Conservation (phyloP, 1,140 invertebrate genomes). For the Solen grandis region DNA sequence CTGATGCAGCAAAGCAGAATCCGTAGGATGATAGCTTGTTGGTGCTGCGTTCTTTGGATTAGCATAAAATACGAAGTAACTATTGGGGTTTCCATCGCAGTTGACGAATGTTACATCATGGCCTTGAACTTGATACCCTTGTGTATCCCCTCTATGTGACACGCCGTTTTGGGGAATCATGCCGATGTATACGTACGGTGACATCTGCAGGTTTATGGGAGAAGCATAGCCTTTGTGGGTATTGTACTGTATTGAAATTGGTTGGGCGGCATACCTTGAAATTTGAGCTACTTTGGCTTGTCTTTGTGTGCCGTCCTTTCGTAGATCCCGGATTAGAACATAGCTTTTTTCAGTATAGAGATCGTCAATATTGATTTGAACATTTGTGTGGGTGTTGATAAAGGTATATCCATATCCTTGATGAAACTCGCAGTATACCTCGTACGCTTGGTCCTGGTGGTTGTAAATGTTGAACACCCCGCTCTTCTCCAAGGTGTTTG, state of each 20-base stretch:
- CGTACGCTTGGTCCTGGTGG: conserved; percentile 24
- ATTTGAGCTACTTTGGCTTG: conserved; percentile 33
- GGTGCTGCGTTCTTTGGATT: conserved; percentile 12
- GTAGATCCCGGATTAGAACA: conserved; percentile 30
- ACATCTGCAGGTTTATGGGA: conserved; percentile 18
- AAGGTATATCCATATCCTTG: conserved; percentile 45
- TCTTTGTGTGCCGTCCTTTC: conserved; percentile 42
- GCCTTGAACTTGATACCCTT: conserved; percentile 40
- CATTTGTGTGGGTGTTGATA: neutral
- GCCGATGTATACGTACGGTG: conserved; percentile 33
- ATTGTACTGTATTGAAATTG: conserved; percentile 43
- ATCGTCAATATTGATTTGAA: conserved; percentile 19
- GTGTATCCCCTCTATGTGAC: neutral
- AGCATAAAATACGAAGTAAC: conserved; percentile 40
- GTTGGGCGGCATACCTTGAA: neutral
- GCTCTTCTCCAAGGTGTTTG: conserved; percentile 19
- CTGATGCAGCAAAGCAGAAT: conserved; percentile 27
- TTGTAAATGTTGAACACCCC: conserved; percentile 38
- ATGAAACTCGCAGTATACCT: conserved; percentile 49
- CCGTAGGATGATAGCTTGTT: conserved; percentile 12
- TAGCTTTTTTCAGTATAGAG: conserved; percentile 3
- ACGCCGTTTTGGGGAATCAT: neutral
- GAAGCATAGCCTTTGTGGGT: conserved; percentile 3
- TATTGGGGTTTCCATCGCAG: conserved; percentile 50
- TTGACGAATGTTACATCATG: conserved; percentile 24